Evolutionary conservation across 2,888 invertebrate genomes (phyloP).

Genomic region (Andrena camellia): DNA sequence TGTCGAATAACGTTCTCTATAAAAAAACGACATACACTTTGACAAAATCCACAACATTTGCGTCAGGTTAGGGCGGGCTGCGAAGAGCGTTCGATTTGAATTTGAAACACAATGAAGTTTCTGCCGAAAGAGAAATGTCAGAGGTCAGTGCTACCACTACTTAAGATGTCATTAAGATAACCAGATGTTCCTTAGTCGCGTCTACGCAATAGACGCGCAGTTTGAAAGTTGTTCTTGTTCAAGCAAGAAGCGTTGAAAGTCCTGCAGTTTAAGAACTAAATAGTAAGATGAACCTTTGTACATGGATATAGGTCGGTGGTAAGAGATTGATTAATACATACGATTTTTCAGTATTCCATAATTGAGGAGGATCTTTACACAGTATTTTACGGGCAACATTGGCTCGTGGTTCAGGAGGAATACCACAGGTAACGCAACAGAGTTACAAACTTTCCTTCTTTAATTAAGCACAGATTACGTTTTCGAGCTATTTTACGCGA

Average conservation of each 20-base stretch:
- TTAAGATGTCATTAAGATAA: neutral
- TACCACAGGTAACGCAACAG: slow-evolving; percentile 2
- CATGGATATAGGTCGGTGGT: neutral
- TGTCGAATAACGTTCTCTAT: slow-evolving; percentile 21
- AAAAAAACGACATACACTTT: neutral
- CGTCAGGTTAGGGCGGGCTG: neutral
- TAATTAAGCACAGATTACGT: neutral
- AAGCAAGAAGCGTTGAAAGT: neutral
- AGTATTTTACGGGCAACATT: slow-evolving; percentile 29
- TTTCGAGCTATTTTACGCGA: neutral
- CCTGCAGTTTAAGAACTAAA: neutral
- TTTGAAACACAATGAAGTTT: slow-evolving; percentile 25
- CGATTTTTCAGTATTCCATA: slow-evolving; percentile 27
- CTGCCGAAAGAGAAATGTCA: neutral
- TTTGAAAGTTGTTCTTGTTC: slow-evolving; percentile 4
- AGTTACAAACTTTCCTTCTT: slow-evolving; percentile 7
- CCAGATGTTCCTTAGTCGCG: neutral
- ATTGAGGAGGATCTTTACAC: slow-evolving; percentile 10
- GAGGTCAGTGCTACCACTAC: slow-evolving; percentile 26
- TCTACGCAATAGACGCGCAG: too few relatives aligned
- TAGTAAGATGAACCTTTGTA: neutral
- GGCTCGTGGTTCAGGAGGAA: slow-evolving; percentile 1
- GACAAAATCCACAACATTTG: neutral
- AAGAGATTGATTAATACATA: slow-evolving; percentile 35
- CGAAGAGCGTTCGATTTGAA: slow-evolving; percentile 1